Evolutionary conservation across 1,140 invertebrate species (phyloP).

Genomic region (Sarcophaga bullata): DNA sequence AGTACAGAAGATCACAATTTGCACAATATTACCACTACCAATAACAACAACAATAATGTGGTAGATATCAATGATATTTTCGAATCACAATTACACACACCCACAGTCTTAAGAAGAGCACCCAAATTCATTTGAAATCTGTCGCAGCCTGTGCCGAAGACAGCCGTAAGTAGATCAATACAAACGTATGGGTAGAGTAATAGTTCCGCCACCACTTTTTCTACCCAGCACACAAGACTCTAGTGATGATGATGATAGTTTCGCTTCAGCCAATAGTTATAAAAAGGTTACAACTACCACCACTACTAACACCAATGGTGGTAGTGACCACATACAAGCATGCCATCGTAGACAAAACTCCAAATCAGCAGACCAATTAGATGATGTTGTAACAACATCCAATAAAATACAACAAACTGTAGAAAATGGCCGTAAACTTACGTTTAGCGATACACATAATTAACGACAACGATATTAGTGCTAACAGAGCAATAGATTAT

Average conservation of each 20-base stretch:
- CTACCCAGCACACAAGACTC: conserved; percentile 51
- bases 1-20: conserved; percentile 61
- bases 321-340: neutral
- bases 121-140: conserved; percentile 75
- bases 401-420: conserved; percentile 27
- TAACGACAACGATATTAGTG: conserved; percentile 53
- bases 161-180: conserved; percentile 60
- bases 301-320: neutral
- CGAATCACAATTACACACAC: conserved; percentile 66
- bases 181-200: conserved; percentile 62
- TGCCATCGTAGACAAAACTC: conserved; percentile 50
- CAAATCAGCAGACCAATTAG: conserved; percentile 62
- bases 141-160: conserved; percentile 74
- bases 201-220: conserved; percentile 59
- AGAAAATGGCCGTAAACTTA: conserved; percentile 53
- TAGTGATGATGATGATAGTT: conserved; percentile 56
- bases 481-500: conserved; percentile 50
- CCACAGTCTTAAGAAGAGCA: conserved; percentile 71
- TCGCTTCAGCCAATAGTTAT: conserved; percentile 59
- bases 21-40: conserved; percentile 54
- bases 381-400: conserved; percentile 43
- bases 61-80: conserved; percentile 54
- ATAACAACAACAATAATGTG: conserved; percentile 49
- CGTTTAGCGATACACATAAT: conserved; percentile 64
- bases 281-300: conserved; percentile 13